A percentile compares a stretch with the other conserved stretches of the same genome.
phyloP scores from a whole-genome alignment of 35 echinoderm and acorn worm genomes.

The Holothuria glaberrima region DNA sequence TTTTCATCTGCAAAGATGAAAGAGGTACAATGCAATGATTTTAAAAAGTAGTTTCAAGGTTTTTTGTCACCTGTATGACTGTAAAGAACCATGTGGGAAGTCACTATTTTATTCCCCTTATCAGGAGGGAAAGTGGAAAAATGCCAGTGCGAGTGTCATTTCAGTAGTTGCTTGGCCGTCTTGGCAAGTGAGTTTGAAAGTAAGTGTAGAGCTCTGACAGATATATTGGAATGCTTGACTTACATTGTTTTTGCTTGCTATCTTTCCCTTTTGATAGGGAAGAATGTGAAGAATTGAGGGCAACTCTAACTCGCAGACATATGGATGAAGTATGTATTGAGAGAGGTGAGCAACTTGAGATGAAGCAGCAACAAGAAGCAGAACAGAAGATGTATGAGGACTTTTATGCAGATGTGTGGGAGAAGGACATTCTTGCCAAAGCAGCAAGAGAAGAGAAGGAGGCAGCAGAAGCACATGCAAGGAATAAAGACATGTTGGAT shows the following conservation, averaged over 20 bases:
- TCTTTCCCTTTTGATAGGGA: slow-evolving; percentile 61
- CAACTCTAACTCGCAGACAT: slow-evolving; percentile 86
- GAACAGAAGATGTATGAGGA: slow-evolving; percentile 63
- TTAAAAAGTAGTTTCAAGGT: no score
- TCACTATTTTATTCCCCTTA: no score
- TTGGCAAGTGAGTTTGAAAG: no score
- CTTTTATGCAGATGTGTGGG: slow-evolving; percentile 94
- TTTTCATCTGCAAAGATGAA: no score
- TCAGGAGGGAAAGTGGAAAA: no score
- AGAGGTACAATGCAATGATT: no score
- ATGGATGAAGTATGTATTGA: slow-evolving; percentile 98
- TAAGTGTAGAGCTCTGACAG: no score
- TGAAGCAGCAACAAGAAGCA: slow-evolving; percentile 70
- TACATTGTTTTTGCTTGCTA: not conserved
- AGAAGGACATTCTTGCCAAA: slow-evolving; percentile 87
- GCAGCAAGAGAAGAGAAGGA: slow-evolving; percentile 83
- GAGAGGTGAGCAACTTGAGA: slow-evolving; percentile 77
- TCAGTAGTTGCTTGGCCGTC: no score
- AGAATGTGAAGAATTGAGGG: slow-evolving; percentile 94
- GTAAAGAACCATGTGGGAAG: no score
- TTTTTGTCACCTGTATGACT: no score
- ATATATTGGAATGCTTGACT: not conserved
- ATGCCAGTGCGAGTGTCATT: no score
- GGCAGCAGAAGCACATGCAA: slow-evolving; percentile 66
- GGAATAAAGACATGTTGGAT: slow-evolving; percentile 89